phyloP scores from a whole-genome alignment of 2,888 invertebrate genomes.

The Drosophila pegasa region DNA sequence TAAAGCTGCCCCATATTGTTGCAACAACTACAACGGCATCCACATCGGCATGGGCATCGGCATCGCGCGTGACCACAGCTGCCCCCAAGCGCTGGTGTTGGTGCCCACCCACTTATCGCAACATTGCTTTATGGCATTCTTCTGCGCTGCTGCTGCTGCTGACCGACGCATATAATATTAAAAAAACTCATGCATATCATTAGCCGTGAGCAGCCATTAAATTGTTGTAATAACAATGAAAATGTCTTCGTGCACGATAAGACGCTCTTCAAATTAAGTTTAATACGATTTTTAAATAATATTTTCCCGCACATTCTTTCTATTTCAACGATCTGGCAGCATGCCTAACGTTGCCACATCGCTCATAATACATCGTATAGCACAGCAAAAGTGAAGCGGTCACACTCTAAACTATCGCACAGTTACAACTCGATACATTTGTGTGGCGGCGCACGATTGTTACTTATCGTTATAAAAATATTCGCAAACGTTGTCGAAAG shows the following conservation, averaged over 20 bases:
- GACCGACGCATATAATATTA: slow-evolving; percentile 38
- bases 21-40: slow-evolving; percentile 34
- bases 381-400: background rate
- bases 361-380: background rate
- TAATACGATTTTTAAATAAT: slow-evolving; percentile 22
- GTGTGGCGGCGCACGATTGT: slow-evolving; percentile 18
- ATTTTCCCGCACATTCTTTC: background rate
- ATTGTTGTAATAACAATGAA: slow-evolving; percentile 49
- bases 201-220: slow-evolving; percentile 47
- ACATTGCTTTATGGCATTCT: slow-evolving; percentile 50
- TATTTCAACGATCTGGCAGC: slow-evolving; percentile 8
- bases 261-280: slow-evolving; percentile 18
- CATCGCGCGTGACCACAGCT: slow-evolving; percentile 71
- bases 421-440: slow-evolving; percentile 4
- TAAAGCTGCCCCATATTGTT: slow-evolving; percentile 73
- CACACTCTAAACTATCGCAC: slow-evolving; percentile 6
- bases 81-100: slow-evolving; percentile 50
- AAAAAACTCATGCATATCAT: slow-evolving; percentile 77
- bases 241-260: slow-evolving; percentile 36
- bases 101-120: slow-evolving; percentile 61
- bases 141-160: slow-evolving; percentile 48
- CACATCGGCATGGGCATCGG: slow-evolving; percentile 22
- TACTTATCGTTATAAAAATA: slow-evolving; percentile 12
- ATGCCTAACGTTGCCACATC: slow-evolving; percentile 15
- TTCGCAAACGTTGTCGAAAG: slow-evolving; percentile 28